Base-by-base conservation (phyloP, 64 coral and sea anemone species). In the Anthopleura sola region DNA sequence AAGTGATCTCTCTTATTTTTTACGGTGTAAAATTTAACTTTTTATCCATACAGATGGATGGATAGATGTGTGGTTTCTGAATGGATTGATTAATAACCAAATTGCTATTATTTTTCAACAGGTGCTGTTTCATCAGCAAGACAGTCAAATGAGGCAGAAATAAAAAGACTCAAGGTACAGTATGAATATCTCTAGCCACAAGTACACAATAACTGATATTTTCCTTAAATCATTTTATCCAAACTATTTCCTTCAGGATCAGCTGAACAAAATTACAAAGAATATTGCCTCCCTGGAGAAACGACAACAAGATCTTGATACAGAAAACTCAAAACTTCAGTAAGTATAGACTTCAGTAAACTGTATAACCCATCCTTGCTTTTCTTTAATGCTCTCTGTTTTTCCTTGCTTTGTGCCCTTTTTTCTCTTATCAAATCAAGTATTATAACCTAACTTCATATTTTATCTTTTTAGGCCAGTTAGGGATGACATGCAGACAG, bases 121-220 rank as follows among this genome's bases (percentile, higher is more conserved):
- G 97, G 75, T 68, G 97, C 97, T 21, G 97, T 99, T 14, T 66
- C 85, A 80, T 94, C 97, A 75, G 97, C 97, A 54, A 91, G 97
- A 84, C 92, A 94, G 20, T 99, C 97, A 29, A 99, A 99, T 89
- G 97, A 99, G 90, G 92, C 93, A 74, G 97, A 99, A 89, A 99
- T 94, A 46, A 91, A 92, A 74, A 94, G 93, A 46, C 80, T 99
- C 5, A 94, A 99, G 90, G 97, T 99, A 71, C 49, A 50, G 44
- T 58, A 39, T 44, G 14, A 71, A 14, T 60, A 44, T 16, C 38
- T 19, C 0, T 80, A 17, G 50, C 50, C 50, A 53, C 50, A 53
- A 53, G 50, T 53, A 15, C 50, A 15, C 50, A 53, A 53, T 14
- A 17, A n/a, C n/a, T n/a, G n/a, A n/a, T n/a, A n/a, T n/a, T n/a